Percentiles rank a stretch among this genome's conserved stretches.
Conservation (phyloP, 1,140 invertebrate genomes). For the Helicoverpa armigera region DNA sequence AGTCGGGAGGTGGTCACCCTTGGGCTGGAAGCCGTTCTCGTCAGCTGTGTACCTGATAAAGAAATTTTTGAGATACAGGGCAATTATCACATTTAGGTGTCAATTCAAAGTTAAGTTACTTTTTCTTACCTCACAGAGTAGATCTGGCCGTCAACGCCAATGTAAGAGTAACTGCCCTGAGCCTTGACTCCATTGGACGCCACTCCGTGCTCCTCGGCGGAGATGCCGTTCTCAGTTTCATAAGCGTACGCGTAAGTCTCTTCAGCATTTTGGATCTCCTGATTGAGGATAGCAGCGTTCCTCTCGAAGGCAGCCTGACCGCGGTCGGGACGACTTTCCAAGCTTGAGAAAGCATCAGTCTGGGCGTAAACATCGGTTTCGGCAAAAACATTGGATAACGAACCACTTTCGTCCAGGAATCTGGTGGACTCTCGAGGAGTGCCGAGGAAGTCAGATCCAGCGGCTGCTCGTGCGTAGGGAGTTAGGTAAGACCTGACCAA, state of each 20-base stretch:
- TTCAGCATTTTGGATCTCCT: constrained; percentile 67
- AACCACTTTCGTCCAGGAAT: constrained; percentile 24
- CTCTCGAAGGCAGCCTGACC: too few species aligned
- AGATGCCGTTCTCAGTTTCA: constrained; percentile 79
- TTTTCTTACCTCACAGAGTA: constrained; percentile 63
- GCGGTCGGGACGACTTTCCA: too few species aligned
- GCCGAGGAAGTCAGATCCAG: constrained; percentile 76
- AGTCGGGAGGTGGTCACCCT: constrained; percentile 92
- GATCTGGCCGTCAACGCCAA: constrained; percentile 70
- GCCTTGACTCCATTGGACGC: constrained; percentile 72
- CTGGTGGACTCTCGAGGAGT: constrained; percentile 59
- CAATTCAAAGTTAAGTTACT: background rate
- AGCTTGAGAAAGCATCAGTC: too few species aligned
- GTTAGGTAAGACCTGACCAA: constrained; percentile 89
- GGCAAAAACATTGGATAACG: constrained; percentile 1
- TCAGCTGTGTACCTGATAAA: constrained; percentile 92
- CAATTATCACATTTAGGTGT: background rate
- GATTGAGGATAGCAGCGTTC: background rate
- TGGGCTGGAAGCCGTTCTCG: constrained; percentile 92
- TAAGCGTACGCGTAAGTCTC: constrained; percentile 74
- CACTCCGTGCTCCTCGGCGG: constrained; percentile 59
- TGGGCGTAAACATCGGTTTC: constrained; percentile 63
- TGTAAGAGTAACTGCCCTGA: constrained; percentile 36
- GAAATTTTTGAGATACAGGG: constrained; percentile 61
- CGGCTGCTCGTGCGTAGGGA: constrained; percentile 85